Evolutionary conservation across 2,888 invertebrate genomes (phyloP).

Genomic region (Cetonia aurata): DNA sequence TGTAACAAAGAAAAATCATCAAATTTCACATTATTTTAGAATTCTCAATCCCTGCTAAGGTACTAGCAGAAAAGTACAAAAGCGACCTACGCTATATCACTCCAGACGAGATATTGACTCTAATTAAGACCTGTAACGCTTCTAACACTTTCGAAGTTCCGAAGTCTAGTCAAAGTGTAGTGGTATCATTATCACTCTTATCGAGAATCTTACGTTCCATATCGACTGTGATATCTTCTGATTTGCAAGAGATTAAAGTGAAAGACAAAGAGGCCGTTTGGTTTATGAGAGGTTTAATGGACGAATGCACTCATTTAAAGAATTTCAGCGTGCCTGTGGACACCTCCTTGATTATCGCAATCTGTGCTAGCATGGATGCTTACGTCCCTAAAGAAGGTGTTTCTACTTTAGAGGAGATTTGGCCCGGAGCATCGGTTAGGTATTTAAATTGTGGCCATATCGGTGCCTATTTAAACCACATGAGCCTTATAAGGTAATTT

Average conservation of each 20-base stretch:
- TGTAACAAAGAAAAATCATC: too few species aligned
- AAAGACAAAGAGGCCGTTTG: conserved; percentile 85
- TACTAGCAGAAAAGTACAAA: conserved; percentile 48
- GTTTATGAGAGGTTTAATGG: conserved; percentile 98
- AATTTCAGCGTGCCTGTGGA: conserved; percentile 92
- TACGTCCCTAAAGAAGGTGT: conserved; percentile 91
- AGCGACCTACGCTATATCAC: conserved; percentile 55
- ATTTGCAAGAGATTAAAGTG: conserved; percentile 73
- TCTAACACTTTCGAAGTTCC: conserved; percentile 15
- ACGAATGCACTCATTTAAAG: conserved; percentile 96
- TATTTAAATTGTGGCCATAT: conserved; percentile 93
- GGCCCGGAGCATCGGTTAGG: conserved; percentile 93
- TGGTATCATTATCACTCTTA: conserved; percentile 42
- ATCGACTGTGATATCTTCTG: conserved; percentile 66
- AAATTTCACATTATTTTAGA: not conserved
- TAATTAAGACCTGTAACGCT: conserved; percentile 37
- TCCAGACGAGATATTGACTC: conserved; percentile 58
- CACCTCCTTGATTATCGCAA: conserved; percentile 89
- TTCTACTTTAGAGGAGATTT: conserved; percentile 85
- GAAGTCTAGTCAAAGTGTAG: conserved; percentile 45
- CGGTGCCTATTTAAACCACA: conserved; percentile 87
- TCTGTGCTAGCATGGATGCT: conserved; percentile 90
- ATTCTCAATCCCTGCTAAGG: conserved; percentile 5
- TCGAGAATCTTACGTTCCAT: conserved; percentile 33
- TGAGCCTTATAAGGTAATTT: conserved; percentile 87